Conservation (phyloP, 1,140 invertebrate genomes). For the Ceratosolen solmsi region DNA sequence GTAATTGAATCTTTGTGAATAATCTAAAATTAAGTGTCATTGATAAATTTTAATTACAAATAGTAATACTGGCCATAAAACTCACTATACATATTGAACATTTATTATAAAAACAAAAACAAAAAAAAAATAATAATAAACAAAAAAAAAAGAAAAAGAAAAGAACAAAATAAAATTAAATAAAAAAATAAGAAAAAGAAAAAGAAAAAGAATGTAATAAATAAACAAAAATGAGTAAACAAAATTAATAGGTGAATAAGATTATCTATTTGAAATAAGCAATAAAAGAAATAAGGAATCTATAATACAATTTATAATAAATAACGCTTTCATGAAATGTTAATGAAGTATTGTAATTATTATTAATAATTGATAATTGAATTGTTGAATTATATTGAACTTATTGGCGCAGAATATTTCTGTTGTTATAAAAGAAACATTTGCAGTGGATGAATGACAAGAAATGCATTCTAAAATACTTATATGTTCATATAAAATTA, state of each 20-base stretch:
- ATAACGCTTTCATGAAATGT: slow-evolving; percentile 40
- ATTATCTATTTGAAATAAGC: slow-evolving; percentile 16
- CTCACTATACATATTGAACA: slow-evolving; percentile 31
- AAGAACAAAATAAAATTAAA: neutral
- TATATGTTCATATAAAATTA: slow-evolving; percentile 12
- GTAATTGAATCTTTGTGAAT: slow-evolving; percentile 19
- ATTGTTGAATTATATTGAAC: neutral
- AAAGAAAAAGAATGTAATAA: too few species aligned
- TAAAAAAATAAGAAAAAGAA: too few species aligned
- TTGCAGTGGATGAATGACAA: slow-evolving; percentile 27
- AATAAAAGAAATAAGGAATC: slow-evolving; percentile 16
- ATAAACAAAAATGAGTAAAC: too few species aligned
- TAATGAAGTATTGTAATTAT: slow-evolving; percentile 46
- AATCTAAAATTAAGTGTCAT: neutral
- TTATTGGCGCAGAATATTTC: slow-evolving; percentile 23
- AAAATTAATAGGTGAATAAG: neutral
- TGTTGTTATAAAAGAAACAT: slow-evolving; percentile 50
- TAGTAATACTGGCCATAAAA: neutral
- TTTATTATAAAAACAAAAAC: neutral
- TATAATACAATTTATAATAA: slow-evolving; percentile 38
- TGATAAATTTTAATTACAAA: slow-evolving; percentile 6
- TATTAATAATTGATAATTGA: slow-evolving; percentile 14
- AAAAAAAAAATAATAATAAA: neutral
- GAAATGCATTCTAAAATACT: slow-evolving; percentile 26
- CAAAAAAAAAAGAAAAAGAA: neutral